Percentiles rank a stretch among this genome's conserved stretches.
These are phyloP conservation scores for Gobio gobio DNA, from an alignment of 2,113 vertebrate species.

Conservation along the genomic window DNA sequence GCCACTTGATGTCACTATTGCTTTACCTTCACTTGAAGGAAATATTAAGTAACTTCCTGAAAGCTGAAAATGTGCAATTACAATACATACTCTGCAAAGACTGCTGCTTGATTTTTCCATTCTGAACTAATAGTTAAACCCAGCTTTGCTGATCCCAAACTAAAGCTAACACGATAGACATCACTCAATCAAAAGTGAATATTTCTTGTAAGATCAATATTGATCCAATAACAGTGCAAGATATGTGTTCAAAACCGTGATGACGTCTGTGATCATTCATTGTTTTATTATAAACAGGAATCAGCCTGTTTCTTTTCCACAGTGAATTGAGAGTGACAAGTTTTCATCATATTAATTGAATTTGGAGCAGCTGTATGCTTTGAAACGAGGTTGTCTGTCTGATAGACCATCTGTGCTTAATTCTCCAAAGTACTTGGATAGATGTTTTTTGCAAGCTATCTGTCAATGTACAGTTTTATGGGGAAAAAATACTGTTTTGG, in stretches of 20 bases:
- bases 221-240: conserved; percentile 5
- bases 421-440: conserved; percentile 1
- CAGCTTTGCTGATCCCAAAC: background rate
- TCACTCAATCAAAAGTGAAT: conserved; percentile 2
- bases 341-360: conserved; percentile 28
- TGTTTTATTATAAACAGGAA: conserved; percentile 26
- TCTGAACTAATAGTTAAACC: background rate
- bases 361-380: conserved; percentile 16
- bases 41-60: background rate
- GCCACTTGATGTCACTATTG: conserved; percentile 45
- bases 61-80: background rate
- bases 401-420: conserved; percentile 25
- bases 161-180: background rate
- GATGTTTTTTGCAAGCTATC: background rate
- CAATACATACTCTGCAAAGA: background rate
- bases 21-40: conserved; percentile 7
- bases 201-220: background rate
- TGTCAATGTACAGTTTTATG: background rate
- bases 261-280: background rate
- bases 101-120: background rate
- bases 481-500: background rate
- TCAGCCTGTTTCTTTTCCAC: conserved; percentile 35
- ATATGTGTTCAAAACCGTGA: background rate
- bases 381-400: conserved; percentile 6
- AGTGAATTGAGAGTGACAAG: conserved; percentile 29